Base-by-base conservation (phyloP, 2,888 invertebrate species). In the Germaria angustata region DNA sequence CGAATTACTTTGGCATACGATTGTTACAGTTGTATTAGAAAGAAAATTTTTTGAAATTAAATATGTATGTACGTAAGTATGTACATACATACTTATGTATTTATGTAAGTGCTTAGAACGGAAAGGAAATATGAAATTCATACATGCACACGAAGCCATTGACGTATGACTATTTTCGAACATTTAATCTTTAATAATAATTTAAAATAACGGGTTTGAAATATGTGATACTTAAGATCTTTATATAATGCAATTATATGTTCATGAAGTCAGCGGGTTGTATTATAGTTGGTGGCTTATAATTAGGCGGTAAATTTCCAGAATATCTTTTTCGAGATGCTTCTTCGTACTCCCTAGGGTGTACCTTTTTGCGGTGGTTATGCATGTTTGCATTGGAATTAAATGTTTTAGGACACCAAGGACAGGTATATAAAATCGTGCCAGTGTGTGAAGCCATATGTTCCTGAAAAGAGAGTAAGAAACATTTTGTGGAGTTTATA, bases 381-480 rank as follows among this genome's bases (percentile, higher is more conserved):
- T 89, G 87, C 88, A 89, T 87, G 66, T 90, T 90, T 0, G 88
- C 89, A 84, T 88, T 88, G 13, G 89, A 89, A 68, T 88, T 88
- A 57, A 90, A 90, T 11, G 89, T 90, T 84, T 88, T 88, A 5
- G 89, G 88, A 68, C 90, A 90, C 84, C 89, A 88, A 9, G 87
- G 87, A 63, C 90, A 90, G 1, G 88, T 88, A 73, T 90, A 90
- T 24, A 90, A 71, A 15, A 87, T 87, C 69, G 88, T 88, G 2
- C 87, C 86, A 0, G 90, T 90, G 13, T 90, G 90, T 4, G 89
- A 88, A 41, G 90, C 88, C 87, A 90, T 88, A 72, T 90, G 90
- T 65, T 90, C 90, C 89, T 90, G 28, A n/a, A 55, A 78, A 32
- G 3, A 49, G 13, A 32, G 41, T 41, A 7, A 0, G 17, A 46